phyloP scores from a whole-genome alignment of 2,113 vertebrate genomes.

The Muscicapa adusta region DNA sequence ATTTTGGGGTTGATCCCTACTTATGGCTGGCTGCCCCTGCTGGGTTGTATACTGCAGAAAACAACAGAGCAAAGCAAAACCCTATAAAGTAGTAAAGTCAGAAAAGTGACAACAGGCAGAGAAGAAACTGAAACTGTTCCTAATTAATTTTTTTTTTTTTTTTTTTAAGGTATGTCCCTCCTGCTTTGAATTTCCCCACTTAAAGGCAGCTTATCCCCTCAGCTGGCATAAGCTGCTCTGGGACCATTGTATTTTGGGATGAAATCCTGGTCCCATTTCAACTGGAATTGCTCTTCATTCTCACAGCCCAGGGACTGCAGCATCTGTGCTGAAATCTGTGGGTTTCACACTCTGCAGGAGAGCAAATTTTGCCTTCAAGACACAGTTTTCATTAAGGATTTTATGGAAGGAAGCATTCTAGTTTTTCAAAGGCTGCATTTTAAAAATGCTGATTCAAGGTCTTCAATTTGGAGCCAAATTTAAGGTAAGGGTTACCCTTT shows the following conservation, averaged over 20 bases:
- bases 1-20: neutral
- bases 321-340: constrained; percentile 45
- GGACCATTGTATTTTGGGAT: neutral
- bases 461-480: neutral
- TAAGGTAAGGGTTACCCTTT: neutral
- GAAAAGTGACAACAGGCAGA: neutral
- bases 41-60: neutral
- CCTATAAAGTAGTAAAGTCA: neutral
- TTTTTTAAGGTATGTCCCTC: neutral
- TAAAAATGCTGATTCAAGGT: neutral
- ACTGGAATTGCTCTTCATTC: neutral
- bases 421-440: neutral
- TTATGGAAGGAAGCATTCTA: constrained; percentile 22
- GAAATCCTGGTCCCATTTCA: neutral
- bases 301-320: neutral
- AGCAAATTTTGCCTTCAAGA: neutral
- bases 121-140: neutral
- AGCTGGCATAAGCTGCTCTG: neutral
- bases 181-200: neutral
- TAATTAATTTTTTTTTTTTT: neutral
- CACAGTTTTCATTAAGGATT: constrained; percentile 16
- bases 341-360: constrained; percentile 42
- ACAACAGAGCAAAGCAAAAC: neutral
- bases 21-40: neutral
- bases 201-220: neutral